Evolutionary conservation across 2,113 vertebrate genomes (phyloP).

Genomic region (Galeopterus variegatus): DNA sequence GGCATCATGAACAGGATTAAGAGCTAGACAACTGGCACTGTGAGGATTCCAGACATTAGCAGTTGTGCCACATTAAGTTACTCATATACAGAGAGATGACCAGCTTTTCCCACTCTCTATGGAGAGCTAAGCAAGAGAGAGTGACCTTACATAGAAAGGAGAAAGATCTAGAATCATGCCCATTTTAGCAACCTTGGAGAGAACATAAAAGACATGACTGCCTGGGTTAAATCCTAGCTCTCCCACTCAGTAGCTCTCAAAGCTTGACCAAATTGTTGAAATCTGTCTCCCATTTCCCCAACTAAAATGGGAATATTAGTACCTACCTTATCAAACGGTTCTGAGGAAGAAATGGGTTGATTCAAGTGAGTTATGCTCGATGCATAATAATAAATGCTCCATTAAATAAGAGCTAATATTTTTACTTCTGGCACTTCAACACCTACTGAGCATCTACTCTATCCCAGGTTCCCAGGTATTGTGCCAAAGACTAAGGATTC

Average conservation of each 20-base stretch:
- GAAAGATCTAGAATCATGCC: not conserved
- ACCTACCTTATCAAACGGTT: not conserved
- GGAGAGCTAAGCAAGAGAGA: not conserved
- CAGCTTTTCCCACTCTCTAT: not conserved
- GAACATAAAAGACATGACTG: rapidly evolving
- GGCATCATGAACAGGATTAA: too few relatives aligned
- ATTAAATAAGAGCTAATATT: not conserved
- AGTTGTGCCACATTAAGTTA: too few relatives aligned
- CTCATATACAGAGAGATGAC: rapidly evolving
- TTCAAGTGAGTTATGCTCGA: not conserved
- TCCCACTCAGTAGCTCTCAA: too few relatives aligned
- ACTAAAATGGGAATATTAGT: not conserved
- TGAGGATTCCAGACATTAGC: too few relatives aligned
- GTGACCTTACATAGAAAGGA: not conserved
- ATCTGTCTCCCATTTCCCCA: not conserved
- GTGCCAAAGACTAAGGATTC: not conserved
- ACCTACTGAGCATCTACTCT: not conserved
- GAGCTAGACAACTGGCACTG: too few relatives aligned
- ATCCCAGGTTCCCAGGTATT: not conserved
- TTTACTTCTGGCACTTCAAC: not conserved
- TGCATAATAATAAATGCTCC: not conserved
- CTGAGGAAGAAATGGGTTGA: not conserved
- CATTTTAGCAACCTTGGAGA: not conserved
- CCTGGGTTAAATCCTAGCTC: too few relatives aligned
- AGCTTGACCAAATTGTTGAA: not conserved